Conservation (phyloP, 2,797 vertebrate species). For the Cygnus olor region DNA sequence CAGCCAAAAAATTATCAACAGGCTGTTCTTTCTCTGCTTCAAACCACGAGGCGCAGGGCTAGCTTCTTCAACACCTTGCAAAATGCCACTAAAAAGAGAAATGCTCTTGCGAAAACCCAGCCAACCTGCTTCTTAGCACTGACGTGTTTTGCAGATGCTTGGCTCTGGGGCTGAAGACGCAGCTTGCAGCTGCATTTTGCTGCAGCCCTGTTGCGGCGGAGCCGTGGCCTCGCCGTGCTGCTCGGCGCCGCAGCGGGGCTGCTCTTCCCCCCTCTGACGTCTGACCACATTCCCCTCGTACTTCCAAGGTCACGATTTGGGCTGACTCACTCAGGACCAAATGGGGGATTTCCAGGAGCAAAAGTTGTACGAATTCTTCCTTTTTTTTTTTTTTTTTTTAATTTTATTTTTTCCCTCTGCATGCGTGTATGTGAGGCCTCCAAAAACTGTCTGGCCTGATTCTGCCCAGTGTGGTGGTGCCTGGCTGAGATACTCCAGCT, state of each 20-base stretch:
- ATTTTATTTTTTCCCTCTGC: rapidly evolving
- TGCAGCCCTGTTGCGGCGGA: background rate
- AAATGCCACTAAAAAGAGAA: background rate
- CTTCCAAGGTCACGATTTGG: slow-evolving; percentile 31
- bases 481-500: background rate
- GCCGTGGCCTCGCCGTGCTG: background rate
- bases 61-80: background rate
- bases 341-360: slow-evolving; percentile 2
- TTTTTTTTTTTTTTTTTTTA: background rate
- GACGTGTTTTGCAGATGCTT: background rate
- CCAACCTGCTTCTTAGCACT: background rate
- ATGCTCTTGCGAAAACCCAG: background rate
- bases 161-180: background rate
- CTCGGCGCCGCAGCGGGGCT: background rate
- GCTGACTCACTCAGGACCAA: background rate
- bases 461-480: background rate
- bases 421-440: background rate
- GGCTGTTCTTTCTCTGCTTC: background rate
- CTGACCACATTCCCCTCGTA: background rate
- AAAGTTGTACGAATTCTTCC: background rate
- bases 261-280: background rate
- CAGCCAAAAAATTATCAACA: background rate
- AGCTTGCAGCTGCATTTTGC: background rate
- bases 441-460: background rate
- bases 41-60: rapidly evolving